Evolutionary conservation across 2,888 invertebrate genomes (phyloP).

Genomic region (Pedicia rivosa): DNA sequence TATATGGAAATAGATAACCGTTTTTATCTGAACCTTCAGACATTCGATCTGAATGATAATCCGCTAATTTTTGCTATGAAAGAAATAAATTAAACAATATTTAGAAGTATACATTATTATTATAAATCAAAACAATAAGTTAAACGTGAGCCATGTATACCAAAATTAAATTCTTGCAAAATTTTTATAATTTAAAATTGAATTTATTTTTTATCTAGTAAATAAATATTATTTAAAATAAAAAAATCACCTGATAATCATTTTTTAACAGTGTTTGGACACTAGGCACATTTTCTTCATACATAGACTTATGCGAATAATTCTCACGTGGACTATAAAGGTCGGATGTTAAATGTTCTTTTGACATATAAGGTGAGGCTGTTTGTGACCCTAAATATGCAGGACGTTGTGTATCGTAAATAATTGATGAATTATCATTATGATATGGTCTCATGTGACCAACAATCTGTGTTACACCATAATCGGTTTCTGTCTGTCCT

Average conservation of each 20-base stretch:
- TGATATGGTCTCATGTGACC: conserved; percentile 29
- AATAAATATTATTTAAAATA: neutral
- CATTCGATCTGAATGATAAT: conserved; percentile 40
- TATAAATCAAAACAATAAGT: too few species aligned
- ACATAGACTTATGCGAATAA: conserved; percentile 22
- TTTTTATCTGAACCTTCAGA: conserved; percentile 58
- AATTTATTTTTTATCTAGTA: neutral
- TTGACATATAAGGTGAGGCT: conserved; percentile 27
- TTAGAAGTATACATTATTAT: conserved; percentile 31
- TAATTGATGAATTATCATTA: conserved; percentile 23
- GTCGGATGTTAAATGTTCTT: conserved; percentile 28
- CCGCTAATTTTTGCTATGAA: conserved; percentile 10
- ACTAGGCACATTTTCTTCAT: conserved; percentile 26
- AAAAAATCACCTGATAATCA: conserved; percentile 22
- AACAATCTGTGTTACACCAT: conserved; percentile 24
- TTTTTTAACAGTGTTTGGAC: conserved; percentile 29
- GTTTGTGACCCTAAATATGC: conserved; percentile 21
- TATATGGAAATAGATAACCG: conserved; percentile 73
- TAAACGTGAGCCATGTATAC: too few species aligned
- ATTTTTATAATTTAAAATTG: neutral
- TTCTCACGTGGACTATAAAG: conserved; percentile 28
- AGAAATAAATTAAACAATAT: conserved; percentile 20
- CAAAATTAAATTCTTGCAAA: conserved; percentile 15
- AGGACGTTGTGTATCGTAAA: conserved; percentile 28
- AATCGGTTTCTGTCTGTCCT: conserved; percentile 19